Conservation (phyloP, 2,888 invertebrate species). For the Thyatira batis region DNA sequence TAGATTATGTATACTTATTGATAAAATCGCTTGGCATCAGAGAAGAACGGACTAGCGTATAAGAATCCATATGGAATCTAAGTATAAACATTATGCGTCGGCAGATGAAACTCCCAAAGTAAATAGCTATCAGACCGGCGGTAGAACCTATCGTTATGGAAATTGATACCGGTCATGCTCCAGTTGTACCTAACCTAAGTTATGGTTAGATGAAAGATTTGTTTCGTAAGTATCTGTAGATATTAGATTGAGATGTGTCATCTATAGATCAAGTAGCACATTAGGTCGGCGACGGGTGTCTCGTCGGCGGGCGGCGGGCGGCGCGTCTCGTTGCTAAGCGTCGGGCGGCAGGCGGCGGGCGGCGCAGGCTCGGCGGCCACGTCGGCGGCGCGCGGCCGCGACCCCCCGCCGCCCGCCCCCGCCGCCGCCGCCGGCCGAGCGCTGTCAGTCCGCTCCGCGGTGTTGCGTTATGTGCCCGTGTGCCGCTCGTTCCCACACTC, state of each 20-base stretch:
- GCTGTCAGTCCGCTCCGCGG: conserved; percentile 68
- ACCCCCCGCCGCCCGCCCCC: conserved; percentile 55
- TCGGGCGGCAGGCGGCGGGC: conserved; percentile 29
- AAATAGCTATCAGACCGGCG: neutral
- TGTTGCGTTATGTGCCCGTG: conserved; percentile 60
- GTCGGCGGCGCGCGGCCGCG: conserved; percentile 41
- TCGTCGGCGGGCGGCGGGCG: conserved; percentile 16
- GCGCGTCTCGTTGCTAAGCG: conserved; percentile 15
- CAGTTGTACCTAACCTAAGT: neutral
- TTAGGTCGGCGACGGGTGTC: conserved; percentile 31
- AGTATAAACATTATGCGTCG: too few species aligned
- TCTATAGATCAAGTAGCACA: conserved; percentile 21
- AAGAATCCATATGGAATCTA: too few species aligned
- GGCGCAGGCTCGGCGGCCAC: conserved; percentile 46
- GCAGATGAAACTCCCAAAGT: neutral
- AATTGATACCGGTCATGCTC: neutral
- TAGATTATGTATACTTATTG: too few species aligned
- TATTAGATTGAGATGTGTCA: conserved; percentile 5
- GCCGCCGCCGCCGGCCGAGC: conserved; percentile 28
- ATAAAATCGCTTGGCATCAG: neutral
- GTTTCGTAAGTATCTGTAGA: neutral
- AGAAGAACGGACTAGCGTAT: neutral
- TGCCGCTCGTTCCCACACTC: conserved; percentile 44
- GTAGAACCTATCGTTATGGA: neutral
- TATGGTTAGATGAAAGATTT: neutral